These are phyloP conservation scores for Tympanoctomys barrerae DNA, from an alignment of 2,797 vertebrate species.

Conservation along the genomic window DNA sequence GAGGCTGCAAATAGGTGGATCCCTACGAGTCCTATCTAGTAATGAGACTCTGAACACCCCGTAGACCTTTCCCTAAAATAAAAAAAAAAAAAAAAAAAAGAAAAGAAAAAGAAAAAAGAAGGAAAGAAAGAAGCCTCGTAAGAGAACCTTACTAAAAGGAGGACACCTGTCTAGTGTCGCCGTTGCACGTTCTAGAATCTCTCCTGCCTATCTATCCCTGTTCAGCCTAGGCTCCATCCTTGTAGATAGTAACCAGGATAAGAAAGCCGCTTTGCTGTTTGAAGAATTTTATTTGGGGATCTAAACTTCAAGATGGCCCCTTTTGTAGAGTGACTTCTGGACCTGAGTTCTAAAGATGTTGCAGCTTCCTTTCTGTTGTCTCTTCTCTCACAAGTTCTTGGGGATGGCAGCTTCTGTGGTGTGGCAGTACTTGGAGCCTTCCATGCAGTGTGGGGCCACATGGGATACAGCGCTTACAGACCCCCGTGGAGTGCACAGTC, in stretches of 20 bases:
- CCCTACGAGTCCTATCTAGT: no score
- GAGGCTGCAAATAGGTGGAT: no score
- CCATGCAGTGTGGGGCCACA: accelerated
- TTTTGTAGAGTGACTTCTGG: background rate
- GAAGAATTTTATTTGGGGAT: background rate
- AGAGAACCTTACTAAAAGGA: background rate
- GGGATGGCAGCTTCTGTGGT: background rate
- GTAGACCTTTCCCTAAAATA: no score
- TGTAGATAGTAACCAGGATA: background rate
- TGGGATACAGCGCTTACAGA: background rate
- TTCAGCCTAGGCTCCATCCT: background rate
- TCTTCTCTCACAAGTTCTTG: background rate
- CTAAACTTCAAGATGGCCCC: background rate
- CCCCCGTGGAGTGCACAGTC: accelerated
- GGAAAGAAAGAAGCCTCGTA: background rate
- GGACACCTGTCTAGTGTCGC: background rate
- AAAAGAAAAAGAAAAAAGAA: no score
- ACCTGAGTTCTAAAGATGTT: background rate
- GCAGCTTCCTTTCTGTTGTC: background rate
- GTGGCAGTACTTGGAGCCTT: background rate
- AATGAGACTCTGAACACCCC: no score
- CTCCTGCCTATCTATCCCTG: background rate
- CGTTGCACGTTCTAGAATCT: background rate
- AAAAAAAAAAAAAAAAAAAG: no score
- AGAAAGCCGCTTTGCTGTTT: background rate